These are phyloP conservation scores for Mormyrus hasselquistii DNA, from an alignment of 2,797 vertebrate species.

Conservation along the genomic window DNA sequence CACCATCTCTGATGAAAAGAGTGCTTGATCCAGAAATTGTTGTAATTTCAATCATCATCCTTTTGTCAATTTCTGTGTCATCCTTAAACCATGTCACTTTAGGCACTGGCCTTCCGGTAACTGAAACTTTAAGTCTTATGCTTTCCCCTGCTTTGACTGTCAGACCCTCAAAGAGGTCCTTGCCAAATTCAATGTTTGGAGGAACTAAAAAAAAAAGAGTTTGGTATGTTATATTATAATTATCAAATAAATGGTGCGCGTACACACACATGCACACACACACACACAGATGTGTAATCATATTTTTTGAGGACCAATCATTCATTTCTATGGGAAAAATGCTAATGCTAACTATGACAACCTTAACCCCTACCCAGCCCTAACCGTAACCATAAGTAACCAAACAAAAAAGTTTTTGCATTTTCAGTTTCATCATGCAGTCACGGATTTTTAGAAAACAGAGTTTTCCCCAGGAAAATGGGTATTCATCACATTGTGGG, in stretches of 20 bases:
- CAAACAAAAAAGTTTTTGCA: neutral
- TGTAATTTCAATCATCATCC: conserved; percentile 76
- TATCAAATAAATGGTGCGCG: neutral
- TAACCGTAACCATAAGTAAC: neutral
- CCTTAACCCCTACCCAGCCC: neutral
- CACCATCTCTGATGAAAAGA: conserved; percentile 84
- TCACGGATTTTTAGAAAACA: neutral
- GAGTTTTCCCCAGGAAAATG: neutral
- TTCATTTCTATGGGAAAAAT: neutral
- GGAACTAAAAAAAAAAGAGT: conserved; percentile 58
- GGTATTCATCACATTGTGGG: neutral
- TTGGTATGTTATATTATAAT: neutral
- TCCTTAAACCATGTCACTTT: conserved; percentile 87
- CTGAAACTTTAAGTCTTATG: conserved; percentile 80
- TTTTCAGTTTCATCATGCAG: neutral
- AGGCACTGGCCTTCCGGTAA: conserved; percentile 85
- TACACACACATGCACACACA: neutral
- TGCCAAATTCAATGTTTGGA: conserved; percentile 91
- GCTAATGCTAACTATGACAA: neutral
- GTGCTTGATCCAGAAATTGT: conserved; percentile 79
- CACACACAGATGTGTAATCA: neutral
- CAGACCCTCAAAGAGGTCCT: conserved; percentile 92
- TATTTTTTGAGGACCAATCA: neutral
- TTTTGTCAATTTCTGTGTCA: conserved; percentile 79
- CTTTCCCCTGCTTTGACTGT: conserved; percentile 88